Evolutionary conservation across 1,140 invertebrate genomes (phyloP).

Genomic region (Drosophila athabasca): DNA sequence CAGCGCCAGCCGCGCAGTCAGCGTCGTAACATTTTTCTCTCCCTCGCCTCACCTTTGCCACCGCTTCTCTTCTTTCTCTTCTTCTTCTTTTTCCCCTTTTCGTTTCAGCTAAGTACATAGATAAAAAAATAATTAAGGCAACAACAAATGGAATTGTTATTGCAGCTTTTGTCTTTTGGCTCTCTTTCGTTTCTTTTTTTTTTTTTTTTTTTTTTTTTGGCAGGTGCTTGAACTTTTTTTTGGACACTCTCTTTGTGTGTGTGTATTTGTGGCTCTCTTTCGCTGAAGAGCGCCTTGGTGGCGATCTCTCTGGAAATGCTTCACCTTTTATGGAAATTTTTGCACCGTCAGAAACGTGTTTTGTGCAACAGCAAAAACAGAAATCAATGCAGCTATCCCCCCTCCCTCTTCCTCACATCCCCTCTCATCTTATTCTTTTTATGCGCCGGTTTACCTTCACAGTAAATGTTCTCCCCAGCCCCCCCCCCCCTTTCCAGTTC

Average conservation of each 20-base stretch:
- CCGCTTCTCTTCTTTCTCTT: too few relatives aligned
- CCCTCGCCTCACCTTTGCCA: too few relatives aligned
- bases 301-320: slow-evolving; percentile 46
- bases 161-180: slow-evolving; percentile 48
- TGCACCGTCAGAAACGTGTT: slow-evolving; percentile 64
- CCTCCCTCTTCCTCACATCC: slow-evolving; percentile 18
- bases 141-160: slow-evolving; percentile 70
- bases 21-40: slow-evolving; percentile 34
- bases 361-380: slow-evolving; percentile 61
- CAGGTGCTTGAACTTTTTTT: slow-evolving; percentile 69
- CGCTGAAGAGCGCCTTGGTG: too few relatives aligned
- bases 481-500: too few relatives aligned
- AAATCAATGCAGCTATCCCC: slow-evolving; percentile 62
- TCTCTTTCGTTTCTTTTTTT: slow-evolving; percentile 35
- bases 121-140: slow-evolving; percentile 54
- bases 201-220: slow-evolving; percentile 63
- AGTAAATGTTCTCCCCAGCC: slow-evolving; percentile 44
- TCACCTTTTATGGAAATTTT: slow-evolving; percentile 45
- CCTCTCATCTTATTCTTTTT: slow-evolving; percentile 41
- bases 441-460: slow-evolving; percentile 75
- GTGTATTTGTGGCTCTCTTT: slow-evolving; percentile 41
- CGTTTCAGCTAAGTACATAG: slow-evolving; percentile 64
- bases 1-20: slow-evolving; percentile 11
- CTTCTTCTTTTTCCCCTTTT: slow-evolving; percentile 15
- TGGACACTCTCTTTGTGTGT: slow-evolving; percentile 4